A percentile compares a stretch with the other conserved stretches of the same genome.
These are phyloP conservation scores for Pachydiplax longipennis DNA, from an alignment of 2,888 invertebrate species.

Conservation along the genomic window DNA sequence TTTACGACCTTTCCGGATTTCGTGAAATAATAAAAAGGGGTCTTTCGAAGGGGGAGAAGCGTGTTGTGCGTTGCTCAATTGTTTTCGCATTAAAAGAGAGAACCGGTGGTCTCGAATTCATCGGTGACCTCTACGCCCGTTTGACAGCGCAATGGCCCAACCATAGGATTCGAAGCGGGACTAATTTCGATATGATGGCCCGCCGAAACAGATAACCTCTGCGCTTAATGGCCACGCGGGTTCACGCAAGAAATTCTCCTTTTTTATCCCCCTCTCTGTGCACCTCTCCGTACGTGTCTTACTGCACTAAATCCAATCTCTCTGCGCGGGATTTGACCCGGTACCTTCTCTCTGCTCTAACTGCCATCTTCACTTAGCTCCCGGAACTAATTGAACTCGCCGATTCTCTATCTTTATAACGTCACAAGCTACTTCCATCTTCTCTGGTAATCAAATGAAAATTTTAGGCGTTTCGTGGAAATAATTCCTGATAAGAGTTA, in stretches of 20 bases:
- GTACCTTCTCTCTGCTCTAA: neutral
- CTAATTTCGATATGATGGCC: neutral
- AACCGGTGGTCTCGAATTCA: no score
- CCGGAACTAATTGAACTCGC: neutral
- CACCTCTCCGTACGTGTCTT: neutral
- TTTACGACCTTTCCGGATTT: neutral
- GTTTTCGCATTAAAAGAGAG: neutral
- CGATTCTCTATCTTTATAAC: neutral
- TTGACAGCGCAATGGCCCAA: neutral
- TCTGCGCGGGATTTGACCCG: neutral
- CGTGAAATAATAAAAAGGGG: neutral
- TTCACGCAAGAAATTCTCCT: neutral
- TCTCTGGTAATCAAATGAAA: no score
- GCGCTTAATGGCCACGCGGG: neutral
- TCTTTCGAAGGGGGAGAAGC: neutral
- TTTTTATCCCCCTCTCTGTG: neutral
- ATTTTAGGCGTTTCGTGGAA: no score
- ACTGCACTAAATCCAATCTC: neutral
- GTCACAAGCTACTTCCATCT: no score
- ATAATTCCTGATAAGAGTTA: no score
- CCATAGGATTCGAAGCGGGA: neutral
- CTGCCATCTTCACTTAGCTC: neutral
- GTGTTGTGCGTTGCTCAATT: neutral
- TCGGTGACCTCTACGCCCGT: neutral
- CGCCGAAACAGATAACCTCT: neutral